Evolutionary conservation across 2,888 invertebrate genomes (phyloP).

Genomic region (Ditula angustiorana): DNA sequence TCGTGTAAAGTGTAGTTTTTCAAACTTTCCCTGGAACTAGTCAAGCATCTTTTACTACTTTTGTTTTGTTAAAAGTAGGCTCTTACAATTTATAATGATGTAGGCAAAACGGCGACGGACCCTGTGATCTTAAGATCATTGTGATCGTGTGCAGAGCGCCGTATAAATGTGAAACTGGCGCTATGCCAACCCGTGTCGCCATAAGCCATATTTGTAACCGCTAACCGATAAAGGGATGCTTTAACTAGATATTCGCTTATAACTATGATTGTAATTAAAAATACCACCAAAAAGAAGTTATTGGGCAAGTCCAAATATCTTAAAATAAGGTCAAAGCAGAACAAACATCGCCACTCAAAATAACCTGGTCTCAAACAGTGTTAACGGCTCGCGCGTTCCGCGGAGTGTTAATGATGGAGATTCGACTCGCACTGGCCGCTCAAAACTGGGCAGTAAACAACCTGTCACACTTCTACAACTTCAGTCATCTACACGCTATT

Average conservation of each 20-base stretch:
- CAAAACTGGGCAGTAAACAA: slow-evolving; percentile 41
- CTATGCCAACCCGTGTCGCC: slow-evolving; percentile 63
- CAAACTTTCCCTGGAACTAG: too few relatives aligned
- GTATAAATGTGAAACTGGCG: slow-evolving; percentile 74
- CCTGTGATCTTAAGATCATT: slow-evolving; percentile 68
- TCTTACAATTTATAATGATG: slow-evolving; percentile 57
- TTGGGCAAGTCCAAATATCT: slow-evolving; percentile 2
- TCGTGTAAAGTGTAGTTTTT: too few relatives aligned
- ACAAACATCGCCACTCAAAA: slow-evolving; percentile 44
- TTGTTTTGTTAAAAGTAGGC: not conserved
- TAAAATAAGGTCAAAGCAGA: slow-evolving; percentile 29
- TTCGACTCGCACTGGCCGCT: slow-evolving; percentile 43
- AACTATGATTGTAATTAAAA: not conserved
- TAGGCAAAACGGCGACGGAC: not conserved
- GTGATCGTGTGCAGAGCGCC: slow-evolving; percentile 61
- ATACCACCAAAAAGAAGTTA: not conserved
- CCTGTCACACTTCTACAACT: slow-evolving; percentile 32
- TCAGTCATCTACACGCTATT: slow-evolving; percentile 26
- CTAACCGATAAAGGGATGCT: slow-evolving; percentile 2
- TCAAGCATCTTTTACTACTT: too few relatives aligned
- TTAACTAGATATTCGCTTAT: not conserved
- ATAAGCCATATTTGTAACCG: slow-evolving; percentile 17
- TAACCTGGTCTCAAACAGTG: slow-evolving; percentile 49
- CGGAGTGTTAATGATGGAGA: slow-evolving; percentile 43
- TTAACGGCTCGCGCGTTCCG: slow-evolving; percentile 46